Percentiles rank a stretch among this genome's conserved stretches.
These are phyloP conservation scores for Acheta domesticus DNA, from an alignment of 2,888 invertebrate genomes.

Conservation along the genomic window DNA sequence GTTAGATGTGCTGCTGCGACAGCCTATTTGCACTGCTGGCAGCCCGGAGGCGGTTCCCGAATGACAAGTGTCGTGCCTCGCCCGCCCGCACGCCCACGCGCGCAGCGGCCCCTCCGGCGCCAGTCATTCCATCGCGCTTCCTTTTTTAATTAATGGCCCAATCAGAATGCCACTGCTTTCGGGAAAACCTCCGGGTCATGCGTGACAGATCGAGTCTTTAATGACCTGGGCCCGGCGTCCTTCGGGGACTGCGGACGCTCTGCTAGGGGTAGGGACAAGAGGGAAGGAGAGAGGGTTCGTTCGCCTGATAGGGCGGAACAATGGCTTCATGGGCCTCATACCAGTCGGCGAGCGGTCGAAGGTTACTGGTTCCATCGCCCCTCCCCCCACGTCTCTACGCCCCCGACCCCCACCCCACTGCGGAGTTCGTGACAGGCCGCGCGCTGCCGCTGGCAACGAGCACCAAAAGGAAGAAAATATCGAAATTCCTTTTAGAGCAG, in stretches of 20 bases:
- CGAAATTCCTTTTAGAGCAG: no score
- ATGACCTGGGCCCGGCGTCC: background rate
- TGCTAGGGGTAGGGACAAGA: background rate
- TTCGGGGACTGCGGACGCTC: background rate
- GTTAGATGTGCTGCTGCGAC: no score
- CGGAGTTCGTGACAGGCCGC: no score
- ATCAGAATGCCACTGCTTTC: background rate
- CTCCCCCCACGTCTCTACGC: no score
- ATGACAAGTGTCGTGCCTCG: slow-evolving; percentile 3
- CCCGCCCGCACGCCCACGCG: background rate
- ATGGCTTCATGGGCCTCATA: background rate
- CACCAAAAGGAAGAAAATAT: no score
- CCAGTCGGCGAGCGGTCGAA: no score
- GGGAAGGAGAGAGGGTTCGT: background rate
- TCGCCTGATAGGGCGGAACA: background rate
- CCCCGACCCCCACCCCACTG: no score
- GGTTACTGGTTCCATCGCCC: background rate
- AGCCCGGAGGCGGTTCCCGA: background rate
- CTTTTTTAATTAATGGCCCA: slow-evolving; percentile 18
- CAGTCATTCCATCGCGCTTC: background rate
- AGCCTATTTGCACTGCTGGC: background rate
- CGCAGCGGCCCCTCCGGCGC: background rate
- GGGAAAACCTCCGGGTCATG: background rate
- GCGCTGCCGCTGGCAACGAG: no score
- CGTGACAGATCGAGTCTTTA: slow-evolving; percentile 18